phyloP scores from a whole-genome alignment of 37 sponge, comb jelly and placozoan species.

The Theonella swinhoei region DNA sequence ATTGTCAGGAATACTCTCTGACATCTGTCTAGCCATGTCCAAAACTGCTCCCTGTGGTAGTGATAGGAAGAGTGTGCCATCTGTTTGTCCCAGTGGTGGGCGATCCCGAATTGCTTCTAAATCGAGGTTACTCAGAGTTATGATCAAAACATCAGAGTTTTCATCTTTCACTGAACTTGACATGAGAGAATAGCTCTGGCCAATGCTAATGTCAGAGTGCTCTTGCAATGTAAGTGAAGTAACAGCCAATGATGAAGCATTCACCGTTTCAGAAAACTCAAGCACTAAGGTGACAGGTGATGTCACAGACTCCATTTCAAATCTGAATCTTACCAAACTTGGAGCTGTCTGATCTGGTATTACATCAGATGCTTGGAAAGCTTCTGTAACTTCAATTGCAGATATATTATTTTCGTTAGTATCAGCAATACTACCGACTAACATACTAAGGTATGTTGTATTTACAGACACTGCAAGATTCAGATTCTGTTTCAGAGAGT shows the following conservation, averaged over 20 bases:
- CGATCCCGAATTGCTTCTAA: conserved; percentile 50
- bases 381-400: conserved; percentile 28
- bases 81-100: conserved; percentile 68
- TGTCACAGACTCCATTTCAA: conserved; percentile 58
- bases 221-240: conserved; percentile 47
- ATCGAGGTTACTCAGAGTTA: conserved; percentile 64
- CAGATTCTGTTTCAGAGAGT: conserved; percentile 64
- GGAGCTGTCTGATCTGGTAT: conserved; percentile 72
- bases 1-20: conserved; percentile 38
- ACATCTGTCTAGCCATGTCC: conserved; percentile 65
- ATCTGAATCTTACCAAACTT: conserved; percentile 53
- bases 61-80: conserved; percentile 63
- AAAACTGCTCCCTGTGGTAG: conserved; percentile 50
- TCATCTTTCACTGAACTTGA: conserved; percentile 35
- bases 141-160: conserved; percentile 46
- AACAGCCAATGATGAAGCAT: conserved; percentile 51
- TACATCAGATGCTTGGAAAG: conserved; percentile 62
- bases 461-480: conserved; percentile 51
- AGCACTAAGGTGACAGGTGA: conserved; percentile 68
- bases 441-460: conserved; percentile 70
- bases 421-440: conserved; percentile 70
- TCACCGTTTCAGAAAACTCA: conserved; percentile 84
- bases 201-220: neutral
- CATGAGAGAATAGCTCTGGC: conserved; percentile 11
- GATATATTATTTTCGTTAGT: conserved; percentile 58